Evolutionary conservation across 2,797 vertebrate genomes (phyloP).

Genomic region (Ara ararauna): DNA sequence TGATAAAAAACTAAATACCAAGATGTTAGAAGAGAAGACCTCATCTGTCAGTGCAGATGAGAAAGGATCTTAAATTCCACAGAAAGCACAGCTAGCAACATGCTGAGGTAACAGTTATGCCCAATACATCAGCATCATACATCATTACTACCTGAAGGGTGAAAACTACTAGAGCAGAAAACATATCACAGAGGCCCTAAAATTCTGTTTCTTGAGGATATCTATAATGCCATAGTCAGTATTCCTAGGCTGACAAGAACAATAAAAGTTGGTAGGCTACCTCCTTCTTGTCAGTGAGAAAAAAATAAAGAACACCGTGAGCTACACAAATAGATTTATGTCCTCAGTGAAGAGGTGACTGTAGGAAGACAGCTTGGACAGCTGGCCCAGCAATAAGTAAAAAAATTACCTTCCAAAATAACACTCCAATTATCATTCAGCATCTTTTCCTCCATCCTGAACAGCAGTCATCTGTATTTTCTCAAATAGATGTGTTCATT

Average conservation of each 20-base stretch:
- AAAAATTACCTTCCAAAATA: slow-evolving; percentile 23
- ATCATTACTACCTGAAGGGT: neutral
- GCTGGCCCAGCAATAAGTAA: neutral
- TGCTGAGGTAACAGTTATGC: slow-evolving; percentile 44
- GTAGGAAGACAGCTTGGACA: slow-evolving; percentile 1
- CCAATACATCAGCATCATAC: neutral
- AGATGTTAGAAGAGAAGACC: neutral
- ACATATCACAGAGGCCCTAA: neutral
- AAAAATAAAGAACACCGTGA: neutral
- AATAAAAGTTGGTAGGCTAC: neutral
- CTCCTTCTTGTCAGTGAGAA: neutral
- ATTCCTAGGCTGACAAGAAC: slow-evolving; percentile 6
- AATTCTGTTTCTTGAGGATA: slow-evolving; percentile 10
- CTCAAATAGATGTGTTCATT: neutral
- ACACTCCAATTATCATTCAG: neutral
- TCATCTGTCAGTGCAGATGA: neutral
- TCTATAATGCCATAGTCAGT: neutral
- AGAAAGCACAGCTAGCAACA: neutral
- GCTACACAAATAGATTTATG: neutral
- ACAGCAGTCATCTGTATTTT: neutral
- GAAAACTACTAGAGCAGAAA: slow-evolving; percentile 31
- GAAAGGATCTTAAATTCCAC: neutral
- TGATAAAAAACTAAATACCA: neutral
- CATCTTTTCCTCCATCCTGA: neutral
- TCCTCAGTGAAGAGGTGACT: neutral